Evolutionary conservation across 53 echinoderm and acorn worm species (phyloP), one percentile per base, ranked within the genome.

Genomic region (Henricia sp.): DNA sequence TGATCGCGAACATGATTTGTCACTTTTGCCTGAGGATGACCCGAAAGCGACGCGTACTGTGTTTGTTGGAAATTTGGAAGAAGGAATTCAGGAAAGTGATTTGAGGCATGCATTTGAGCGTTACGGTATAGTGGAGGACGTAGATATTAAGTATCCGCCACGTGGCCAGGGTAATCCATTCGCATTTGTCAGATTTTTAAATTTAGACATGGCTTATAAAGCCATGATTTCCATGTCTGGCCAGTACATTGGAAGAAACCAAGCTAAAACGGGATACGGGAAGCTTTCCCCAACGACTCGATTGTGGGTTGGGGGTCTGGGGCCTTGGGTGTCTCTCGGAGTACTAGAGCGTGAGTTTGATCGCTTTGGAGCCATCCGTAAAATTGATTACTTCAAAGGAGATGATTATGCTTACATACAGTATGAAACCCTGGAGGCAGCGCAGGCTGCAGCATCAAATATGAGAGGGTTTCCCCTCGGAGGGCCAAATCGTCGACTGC

Each of bases 341-440:
- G 99, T 99, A 20, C 84, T 99, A 17, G 99, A 99, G 65, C 86
- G 92, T 20, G 99, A 99, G 74, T 99, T 99, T 99, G 99, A 99
- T 77, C 94, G 99, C 65, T 99, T 94, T 89, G 99, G 99, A 80
- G 99, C 99, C 2, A 99, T 99, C 80, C 92, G 99, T 27, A 99
- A 99, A 83, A 99, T 99, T 87, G 99, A 99, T 86, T 99, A 99
- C 77, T 53, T 90, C 36, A 94, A 99, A 70, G 99, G 94, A 38
- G 99, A 99, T 37, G 83, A 90, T 14, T 90, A 83, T 85, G 99
- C 99, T 8, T 99, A 92, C 63, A 83, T 99, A 55, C 92, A 92
- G 83, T 99, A 99, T 74, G 99, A 99, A 85, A 92, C 94, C 32
- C 57, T 94, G 77, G 99, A 99, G 58, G 99, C 99, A 37, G 94